Evolutionary conservation across 1,140 invertebrate genomes (phyloP).

Genomic region (Temnothorax nylanderi): DNA sequence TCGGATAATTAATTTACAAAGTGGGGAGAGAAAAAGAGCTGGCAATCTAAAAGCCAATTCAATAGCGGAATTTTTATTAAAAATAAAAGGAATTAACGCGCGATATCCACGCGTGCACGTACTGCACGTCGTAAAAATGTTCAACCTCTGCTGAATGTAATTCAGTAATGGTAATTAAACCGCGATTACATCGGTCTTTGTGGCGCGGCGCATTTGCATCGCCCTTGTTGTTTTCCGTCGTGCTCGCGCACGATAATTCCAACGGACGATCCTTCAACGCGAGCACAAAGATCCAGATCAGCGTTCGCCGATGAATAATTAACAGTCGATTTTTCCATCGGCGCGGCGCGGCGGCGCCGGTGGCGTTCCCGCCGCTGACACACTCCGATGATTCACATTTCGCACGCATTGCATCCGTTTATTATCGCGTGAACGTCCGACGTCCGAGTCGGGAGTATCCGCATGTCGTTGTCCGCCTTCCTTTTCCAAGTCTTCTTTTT

Average conservation of each 20-base stretch:
- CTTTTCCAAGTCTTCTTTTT: not conserved
- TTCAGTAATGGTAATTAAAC: constrained; percentile 45
- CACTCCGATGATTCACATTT: constrained; percentile 49
- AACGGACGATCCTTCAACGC: constrained; percentile 17
- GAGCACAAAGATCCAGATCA: constrained; percentile 23
- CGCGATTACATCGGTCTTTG: constrained; percentile 1
- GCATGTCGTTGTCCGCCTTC: constrained; percentile 32
- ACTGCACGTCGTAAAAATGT: not conserved
- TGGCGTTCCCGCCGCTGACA: not conserved
- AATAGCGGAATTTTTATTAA: not conserved
- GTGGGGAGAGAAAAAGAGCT: too few species aligned
- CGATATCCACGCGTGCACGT: not conserved
- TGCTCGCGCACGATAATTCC: not conserved
- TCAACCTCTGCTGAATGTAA: not conserved
- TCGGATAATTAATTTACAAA: constrained; percentile 14
- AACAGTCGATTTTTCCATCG: not conserved
- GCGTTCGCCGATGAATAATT: constrained; percentile 55
- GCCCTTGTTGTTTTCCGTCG: not conserved
- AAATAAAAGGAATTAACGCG: constrained; percentile 1
- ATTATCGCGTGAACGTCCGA: not conserved
- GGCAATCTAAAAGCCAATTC: not conserved
- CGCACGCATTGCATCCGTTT: constrained; percentile 46
- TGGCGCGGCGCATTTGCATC: not conserved
- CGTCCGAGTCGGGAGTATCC: not conserved
- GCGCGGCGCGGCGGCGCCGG: too few species aligned